Percentiles rank a stretch among this genome's conserved stretches.
phyloP scores from a whole-genome alignment of 2,797 vertebrate species.

The Schizopygopsis pylzovi region DNA sequence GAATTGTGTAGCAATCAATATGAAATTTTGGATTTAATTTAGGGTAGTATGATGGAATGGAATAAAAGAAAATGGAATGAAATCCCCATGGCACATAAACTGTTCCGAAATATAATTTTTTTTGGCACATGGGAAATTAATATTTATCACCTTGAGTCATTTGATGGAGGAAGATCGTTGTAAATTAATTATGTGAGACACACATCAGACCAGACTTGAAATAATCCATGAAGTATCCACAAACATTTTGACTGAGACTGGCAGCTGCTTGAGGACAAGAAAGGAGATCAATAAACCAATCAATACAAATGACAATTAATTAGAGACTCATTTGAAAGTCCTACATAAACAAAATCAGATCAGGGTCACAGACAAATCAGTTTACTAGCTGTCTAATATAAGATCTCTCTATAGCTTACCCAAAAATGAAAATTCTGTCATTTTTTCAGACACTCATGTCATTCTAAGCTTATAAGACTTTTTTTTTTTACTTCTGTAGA shows the following conservation, averaged over 20 bases:
- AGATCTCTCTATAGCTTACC: not conserved
- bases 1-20: not conserved
- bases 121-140: not conserved
- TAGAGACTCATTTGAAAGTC: not conserved
- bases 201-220: slow-evolving; percentile 16
- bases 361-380: not conserved
- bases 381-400: not conserved
- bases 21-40: not conserved
- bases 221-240: slow-evolving; percentile 19
- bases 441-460: not conserved
- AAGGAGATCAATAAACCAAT: slow-evolving; percentile 4
- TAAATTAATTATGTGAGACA: not conserved
- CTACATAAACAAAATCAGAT: not conserved
- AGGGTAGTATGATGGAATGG: not conserved
- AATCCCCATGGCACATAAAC: not conserved
- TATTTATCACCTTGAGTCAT: not conserved
- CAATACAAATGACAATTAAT: not conserved
- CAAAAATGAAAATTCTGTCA: not conserved
- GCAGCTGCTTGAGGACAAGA: not conserved
- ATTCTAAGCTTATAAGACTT: not conserved
- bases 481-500: not conserved
- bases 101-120: not conserved
- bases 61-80: not conserved
- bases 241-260: slow-evolving; percentile 19
- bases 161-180: not conserved